phyloP scores from a whole-genome alignment of 1,140 invertebrate genomes.

The Trialeurodes vaporariorum region DNA sequence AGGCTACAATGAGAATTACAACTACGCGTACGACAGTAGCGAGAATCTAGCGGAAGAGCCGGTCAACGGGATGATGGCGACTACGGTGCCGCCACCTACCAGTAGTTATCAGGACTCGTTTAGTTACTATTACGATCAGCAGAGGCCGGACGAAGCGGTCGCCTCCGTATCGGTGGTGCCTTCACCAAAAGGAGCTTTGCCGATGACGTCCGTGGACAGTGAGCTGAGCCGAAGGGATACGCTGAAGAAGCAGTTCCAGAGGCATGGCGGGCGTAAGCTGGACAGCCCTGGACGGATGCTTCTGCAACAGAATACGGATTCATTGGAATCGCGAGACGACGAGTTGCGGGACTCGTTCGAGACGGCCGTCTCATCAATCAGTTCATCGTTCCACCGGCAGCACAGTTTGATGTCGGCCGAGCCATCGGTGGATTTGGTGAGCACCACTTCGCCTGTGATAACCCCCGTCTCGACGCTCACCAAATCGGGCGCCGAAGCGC shows the following conservation, averaged over 20 bases:
- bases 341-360: conserved; percentile 44
- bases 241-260: conserved; percentile 21
- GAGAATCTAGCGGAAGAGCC: conserved; percentile 36
- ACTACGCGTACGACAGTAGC: conserved; percentile 52
- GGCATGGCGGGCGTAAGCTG: conserved; percentile 10
- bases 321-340: conserved; percentile 42
- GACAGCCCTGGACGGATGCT: conserved; percentile 24
- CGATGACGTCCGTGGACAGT: conserved; percentile 6
- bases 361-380: conserved; percentile 43
- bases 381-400: conserved; percentile 29
- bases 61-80: background rate
- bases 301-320: conserved; percentile 40
- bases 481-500: conserved; percentile 32
- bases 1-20: conserved; percentile 55
- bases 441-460: conserved; percentile 15
- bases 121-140: conserved; percentile 21
- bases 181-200: background rate
- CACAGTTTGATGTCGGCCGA: conserved; percentile 14
- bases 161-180: conserved; percentile 13
- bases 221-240: conserved; percentile 21
- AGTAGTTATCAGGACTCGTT: conserved; percentile 19
- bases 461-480: conserved; percentile 2
- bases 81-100: conserved; percentile 27
- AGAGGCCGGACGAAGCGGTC: conserved; percentile 27
- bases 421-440: conserved; percentile 5